A percentile compares a stretch with the other conserved stretches of the same genome.
These are phyloP conservation scores for Chelonia mydas DNA, from an alignment of 2,797 vertebrate species.

Conservation along the genomic window DNA sequence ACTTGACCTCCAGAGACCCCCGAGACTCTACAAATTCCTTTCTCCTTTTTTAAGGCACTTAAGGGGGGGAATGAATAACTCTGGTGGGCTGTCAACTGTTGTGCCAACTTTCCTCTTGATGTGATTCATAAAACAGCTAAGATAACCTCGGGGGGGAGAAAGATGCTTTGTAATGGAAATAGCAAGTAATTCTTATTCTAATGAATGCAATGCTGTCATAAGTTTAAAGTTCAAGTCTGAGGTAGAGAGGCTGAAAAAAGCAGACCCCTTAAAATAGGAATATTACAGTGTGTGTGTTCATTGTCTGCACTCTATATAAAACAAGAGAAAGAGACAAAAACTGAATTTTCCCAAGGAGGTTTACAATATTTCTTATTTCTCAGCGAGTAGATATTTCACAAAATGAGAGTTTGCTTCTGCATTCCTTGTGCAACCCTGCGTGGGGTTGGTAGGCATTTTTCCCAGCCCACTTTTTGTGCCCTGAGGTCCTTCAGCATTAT, in stretches of 20 bases:
- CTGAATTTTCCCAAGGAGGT: slow-evolving; percentile 58
- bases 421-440: fast-evolving
- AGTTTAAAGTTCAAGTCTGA: slow-evolving; percentile 76
- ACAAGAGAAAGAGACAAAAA: slow-evolving; percentile 56
- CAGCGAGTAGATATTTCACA: slow-evolving; percentile 6
- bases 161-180: slow-evolving; percentile 73
- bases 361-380: slow-evolving; percentile 42
- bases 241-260: slow-evolving; percentile 59
- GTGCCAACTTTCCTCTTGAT: slow-evolving; percentile 71
- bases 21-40: slow-evolving; percentile 61
- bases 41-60: slow-evolving; percentile 60
- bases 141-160: slow-evolving; percentile 51
- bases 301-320: slow-evolving; percentile 42
- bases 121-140: slow-evolving; percentile 69
- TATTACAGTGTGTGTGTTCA: slow-evolving; percentile 67
- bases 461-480: not conserved
- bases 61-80: slow-evolving; percentile 61
- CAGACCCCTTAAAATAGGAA: slow-evolving; percentile 49
- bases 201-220: slow-evolving; percentile 77
- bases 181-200: slow-evolving; percentile 75
- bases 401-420: not conserved
- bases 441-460: not conserved
- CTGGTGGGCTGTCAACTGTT: slow-evolving; percentile 73
- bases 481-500: slow-evolving; percentile 36
- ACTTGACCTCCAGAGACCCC: slow-evolving; percentile 58